A percentile compares a stretch with the other conserved stretches of the same genome.
phyloP scores from a whole-genome alignment of 2,888 invertebrate species.

The Tetranychus piercei region DNA sequence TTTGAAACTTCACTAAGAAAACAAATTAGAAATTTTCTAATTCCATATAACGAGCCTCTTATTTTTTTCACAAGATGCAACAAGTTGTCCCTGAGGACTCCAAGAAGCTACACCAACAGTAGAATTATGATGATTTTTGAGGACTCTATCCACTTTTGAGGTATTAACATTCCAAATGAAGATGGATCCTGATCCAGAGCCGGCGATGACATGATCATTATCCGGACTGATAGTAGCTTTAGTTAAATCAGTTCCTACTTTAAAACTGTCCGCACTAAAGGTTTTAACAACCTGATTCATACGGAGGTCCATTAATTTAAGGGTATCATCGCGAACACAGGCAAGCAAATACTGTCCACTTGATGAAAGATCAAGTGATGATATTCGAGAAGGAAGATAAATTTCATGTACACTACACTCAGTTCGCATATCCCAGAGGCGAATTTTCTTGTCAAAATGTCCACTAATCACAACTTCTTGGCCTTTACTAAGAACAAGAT shows the following conservation, averaged over 20 bases:
- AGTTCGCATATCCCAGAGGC: conserved; percentile 84
- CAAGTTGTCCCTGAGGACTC: conserved; percentile 60
- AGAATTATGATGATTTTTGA: conserved; percentile 43
- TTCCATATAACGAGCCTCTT: conserved; percentile 61
- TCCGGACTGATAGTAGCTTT: conserved; percentile 80
- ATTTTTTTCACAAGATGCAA: conserved; percentile 63
- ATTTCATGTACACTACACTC: conserved; percentile 61
- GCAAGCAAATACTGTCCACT: conserved; percentile 74
- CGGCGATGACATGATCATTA: conserved; percentile 69
- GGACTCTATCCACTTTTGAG: conserved; percentile 52
- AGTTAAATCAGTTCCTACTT: conserved; percentile 84
- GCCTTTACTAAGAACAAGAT: conserved; percentile 73
- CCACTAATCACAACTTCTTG: conserved; percentile 82
- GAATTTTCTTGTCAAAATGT: conserved; percentile 88
- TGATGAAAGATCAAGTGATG: conserved; percentile 76
- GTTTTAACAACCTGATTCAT: conserved; percentile 77
- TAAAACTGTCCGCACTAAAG: conserved; percentile 80
- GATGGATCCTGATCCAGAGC: conserved; percentile 73
- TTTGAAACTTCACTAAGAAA: too few species aligned
- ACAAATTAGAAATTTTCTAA: background rate
- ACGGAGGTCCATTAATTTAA: conserved; percentile 80
- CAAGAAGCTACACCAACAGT: conserved; percentile 71
- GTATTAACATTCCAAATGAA: conserved; percentile 74
- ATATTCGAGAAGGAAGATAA: conserved; percentile 73
- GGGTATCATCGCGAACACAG: conserved; percentile 82